Evolutionary conservation across 2,113 vertebrate genomes (phyloP).

Genomic region (Pteropus alecto): DNA sequence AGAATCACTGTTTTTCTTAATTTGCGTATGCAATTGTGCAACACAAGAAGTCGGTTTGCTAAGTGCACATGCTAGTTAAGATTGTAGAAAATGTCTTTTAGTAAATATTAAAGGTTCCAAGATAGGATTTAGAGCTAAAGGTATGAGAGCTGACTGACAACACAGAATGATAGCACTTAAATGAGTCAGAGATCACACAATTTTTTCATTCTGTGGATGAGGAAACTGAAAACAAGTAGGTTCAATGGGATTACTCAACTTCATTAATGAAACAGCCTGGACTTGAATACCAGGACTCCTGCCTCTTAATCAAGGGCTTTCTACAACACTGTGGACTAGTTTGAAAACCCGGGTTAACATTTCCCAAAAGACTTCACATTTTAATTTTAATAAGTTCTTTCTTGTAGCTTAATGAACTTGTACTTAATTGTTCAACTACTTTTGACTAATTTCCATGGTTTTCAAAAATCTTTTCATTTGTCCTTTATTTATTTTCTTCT

Average conservation of each 20-base stretch:
- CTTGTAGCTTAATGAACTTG: not conserved
- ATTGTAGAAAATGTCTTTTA: not conserved
- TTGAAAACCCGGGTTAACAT: not conserved
- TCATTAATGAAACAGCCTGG: not conserved
- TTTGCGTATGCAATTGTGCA: not conserved
- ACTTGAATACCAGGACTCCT: not conserved
- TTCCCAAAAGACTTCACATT: not conserved
- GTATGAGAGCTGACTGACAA: not conserved
- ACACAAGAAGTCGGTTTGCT: not conserved
- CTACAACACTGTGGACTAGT: not conserved
- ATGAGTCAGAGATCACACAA: not conserved
- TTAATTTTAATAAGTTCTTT: not conserved
- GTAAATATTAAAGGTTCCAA: constrained; percentile 29
- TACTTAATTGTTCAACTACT: not conserved
- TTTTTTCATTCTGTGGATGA: not conserved
- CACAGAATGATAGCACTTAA: not conserved
- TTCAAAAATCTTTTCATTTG: not conserved
- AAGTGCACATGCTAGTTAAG: not conserved
- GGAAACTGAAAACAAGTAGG: not conserved
- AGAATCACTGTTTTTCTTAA: not conserved
- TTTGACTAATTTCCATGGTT: not conserved
- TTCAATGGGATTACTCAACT: not conserved
- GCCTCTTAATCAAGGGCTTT: not conserved
- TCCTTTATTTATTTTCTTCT: not conserved
- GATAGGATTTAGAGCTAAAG: not conserved